Evolutionary conservation across 2,797 vertebrate genomes (phyloP).

Genomic region (Catostomus latipinnis): DNA sequence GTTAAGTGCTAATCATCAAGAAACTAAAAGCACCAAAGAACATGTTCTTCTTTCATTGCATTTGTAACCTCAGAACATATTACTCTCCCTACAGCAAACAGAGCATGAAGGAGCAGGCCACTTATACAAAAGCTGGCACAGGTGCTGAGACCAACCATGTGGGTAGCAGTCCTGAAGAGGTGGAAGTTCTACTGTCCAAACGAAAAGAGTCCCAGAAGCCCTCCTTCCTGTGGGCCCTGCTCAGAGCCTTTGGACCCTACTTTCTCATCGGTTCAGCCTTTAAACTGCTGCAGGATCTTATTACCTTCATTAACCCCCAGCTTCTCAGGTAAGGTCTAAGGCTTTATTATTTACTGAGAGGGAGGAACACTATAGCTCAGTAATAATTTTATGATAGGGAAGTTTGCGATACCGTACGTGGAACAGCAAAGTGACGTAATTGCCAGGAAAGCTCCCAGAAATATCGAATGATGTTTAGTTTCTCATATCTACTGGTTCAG

Average conservation of each 20-base stretch:
- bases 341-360: not conserved
- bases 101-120: constrained; percentile 73
- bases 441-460: constrained; percentile 8
- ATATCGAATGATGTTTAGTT: constrained; percentile 31
- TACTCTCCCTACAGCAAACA: constrained; percentile 50
- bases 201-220: constrained; percentile 69
- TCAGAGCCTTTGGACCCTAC: constrained; percentile 85
- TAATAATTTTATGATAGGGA: constrained; percentile 26
- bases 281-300: constrained; percentile 88
- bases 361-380: not conserved
- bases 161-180: constrained; percentile 75
- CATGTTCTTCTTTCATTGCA: too few relatives aligned
- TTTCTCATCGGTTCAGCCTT: constrained; percentile 86
- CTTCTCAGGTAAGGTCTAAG: constrained; percentile 86
- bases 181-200: constrained; percentile 81
- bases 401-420: not conserved
- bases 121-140: constrained; percentile 69
- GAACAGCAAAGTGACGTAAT: not conserved
- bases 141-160: constrained; percentile 75
- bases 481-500: constrained; percentile 12
- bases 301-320: constrained; percentile 91
- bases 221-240: constrained; percentile 85
- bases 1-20: too few relatives aligned
- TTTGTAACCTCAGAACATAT: not conserved
- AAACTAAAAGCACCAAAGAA: too few relatives aligned